These are phyloP conservation scores for Lucifuga dentata DNA, from an alignment of 2,113 vertebrate species.

Conservation along the genomic window DNA sequence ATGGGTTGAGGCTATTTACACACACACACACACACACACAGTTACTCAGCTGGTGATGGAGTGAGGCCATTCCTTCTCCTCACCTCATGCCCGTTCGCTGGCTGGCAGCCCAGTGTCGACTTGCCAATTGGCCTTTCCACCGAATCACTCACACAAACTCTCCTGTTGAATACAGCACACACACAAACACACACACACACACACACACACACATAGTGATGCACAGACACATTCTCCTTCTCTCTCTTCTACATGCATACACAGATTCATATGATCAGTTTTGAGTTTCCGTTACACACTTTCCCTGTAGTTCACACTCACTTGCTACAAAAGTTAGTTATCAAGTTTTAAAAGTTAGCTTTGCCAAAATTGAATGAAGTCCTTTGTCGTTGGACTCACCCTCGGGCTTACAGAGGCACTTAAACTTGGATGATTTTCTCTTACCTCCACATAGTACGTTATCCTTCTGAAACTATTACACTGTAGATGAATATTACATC, in stretches of 20 bases:
- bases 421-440: conserved; percentile 10
- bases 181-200: conserved; percentile 4
- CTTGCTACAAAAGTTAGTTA: conserved; percentile 38
- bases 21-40: conserved; percentile 24
- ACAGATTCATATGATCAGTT: conserved; percentile 24
- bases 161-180: conserved; percentile 55
- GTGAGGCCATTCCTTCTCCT: conserved; percentile 69
- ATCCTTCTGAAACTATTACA: conserved; percentile 39
- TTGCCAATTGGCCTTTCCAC: conserved; percentile 67
- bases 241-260: not conserved
- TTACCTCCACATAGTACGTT: conserved; percentile 35
- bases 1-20: conserved; percentile 62
- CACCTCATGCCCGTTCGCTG: conserved; percentile 67
- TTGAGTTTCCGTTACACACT: conserved; percentile 47
- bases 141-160: conserved; percentile 65
- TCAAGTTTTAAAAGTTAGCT: no score
- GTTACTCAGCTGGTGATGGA: conserved; percentile 62
- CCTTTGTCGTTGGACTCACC: conserved; percentile 44
- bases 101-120: conserved; percentile 59
- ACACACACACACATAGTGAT: not conserved
- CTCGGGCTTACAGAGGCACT: conserved; percentile 35
- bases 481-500: conserved; percentile 56
- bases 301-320: conserved; percentile 29
- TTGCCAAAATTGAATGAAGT: no score
- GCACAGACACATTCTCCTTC: not conserved